Conservation (phyloP, 2,113 vertebrate genomes). For the Toxostoma redivivum region DNA sequence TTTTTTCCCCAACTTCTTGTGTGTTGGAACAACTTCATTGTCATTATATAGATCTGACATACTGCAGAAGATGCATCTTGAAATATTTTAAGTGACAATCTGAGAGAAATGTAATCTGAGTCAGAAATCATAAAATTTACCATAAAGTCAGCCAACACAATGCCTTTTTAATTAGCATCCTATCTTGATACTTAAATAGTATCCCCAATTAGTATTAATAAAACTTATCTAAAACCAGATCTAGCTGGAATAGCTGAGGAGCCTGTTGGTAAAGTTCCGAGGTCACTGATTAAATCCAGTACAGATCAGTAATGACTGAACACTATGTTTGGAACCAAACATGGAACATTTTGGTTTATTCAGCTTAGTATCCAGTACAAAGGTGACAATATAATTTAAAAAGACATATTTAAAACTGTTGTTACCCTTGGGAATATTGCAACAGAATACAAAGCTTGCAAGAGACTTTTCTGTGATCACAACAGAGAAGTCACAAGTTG, state of each 20-base stretch:
- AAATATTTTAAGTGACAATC: constrained; percentile 35
- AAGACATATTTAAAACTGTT: not conserved
- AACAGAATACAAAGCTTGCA: not conserved
- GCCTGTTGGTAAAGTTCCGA: constrained; percentile 11
- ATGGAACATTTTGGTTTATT: not conserved
- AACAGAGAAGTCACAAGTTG: not conserved
- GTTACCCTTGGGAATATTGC: not conserved
- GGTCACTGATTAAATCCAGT: constrained; percentile 43
- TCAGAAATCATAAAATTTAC: constrained; percentile 20
- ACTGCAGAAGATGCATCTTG: constrained; percentile 13
- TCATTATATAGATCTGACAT: not conserved
- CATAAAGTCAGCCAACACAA: not conserved
- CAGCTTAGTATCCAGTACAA: not conserved
- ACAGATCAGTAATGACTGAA: not conserved
- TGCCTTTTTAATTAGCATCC: not conserved
- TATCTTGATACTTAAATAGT: constrained; percentile 3
- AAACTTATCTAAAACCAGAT: constrained; percentile 26
- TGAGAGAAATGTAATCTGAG: not conserved
- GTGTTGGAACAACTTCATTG: constrained; percentile 4
- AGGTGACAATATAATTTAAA: not conserved
- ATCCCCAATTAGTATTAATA: not conserved
- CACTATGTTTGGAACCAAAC: constrained; percentile 8
- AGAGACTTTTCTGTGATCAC: not conserved
- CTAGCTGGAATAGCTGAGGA: not conserved
- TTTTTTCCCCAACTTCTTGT: not conserved